Percentiles rank a stretch among this genome's conserved stretches.
These are phyloP conservation scores for Oxygymnocypris stewartii DNA, from an alignment of 2,113 vertebrate genomes.

Conservation along the genomic window DNA sequence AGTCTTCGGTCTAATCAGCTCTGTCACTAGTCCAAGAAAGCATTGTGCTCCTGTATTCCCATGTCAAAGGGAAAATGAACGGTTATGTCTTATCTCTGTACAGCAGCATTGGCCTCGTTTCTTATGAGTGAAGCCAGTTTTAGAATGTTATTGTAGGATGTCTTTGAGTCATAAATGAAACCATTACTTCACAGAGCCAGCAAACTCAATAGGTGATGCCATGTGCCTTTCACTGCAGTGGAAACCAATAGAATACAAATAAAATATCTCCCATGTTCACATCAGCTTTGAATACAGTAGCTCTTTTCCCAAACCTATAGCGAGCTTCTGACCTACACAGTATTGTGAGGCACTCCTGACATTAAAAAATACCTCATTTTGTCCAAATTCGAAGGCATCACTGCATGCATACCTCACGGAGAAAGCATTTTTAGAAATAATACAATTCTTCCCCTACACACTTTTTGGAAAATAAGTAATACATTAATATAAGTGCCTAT, in stretches of 20 bases:
- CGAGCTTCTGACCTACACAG: too few relatives aligned
- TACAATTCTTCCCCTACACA: neutral
- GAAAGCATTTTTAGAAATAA: neutral
- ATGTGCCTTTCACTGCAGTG: neutral
- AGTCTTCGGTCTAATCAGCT: neutral
- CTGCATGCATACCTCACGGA: neutral
- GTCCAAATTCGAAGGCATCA: neutral
- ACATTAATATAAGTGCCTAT: neutral
- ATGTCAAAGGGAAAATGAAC: constrained; percentile 4
- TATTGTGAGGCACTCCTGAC: neutral
- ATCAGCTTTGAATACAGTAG: neutral
- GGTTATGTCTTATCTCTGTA: constrained; percentile 15
- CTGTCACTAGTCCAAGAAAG: neutral
- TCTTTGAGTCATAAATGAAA: constrained; percentile 40
- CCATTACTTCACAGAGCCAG: neutral
- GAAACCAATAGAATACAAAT: neutral
- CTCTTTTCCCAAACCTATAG: neutral
- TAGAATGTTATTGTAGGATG: constrained; percentile 10
- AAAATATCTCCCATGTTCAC: neutral
- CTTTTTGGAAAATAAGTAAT: neutral
- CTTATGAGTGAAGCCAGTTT: constrained; percentile 20
- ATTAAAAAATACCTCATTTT: neutral
- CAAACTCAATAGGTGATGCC: neutral
- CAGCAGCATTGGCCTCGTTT: constrained; percentile 32
- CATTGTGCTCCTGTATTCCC: constrained; percentile 5